Conservation (phyloP, 2,113 vertebrate species). For the Xenopus tropicalis region DNA sequence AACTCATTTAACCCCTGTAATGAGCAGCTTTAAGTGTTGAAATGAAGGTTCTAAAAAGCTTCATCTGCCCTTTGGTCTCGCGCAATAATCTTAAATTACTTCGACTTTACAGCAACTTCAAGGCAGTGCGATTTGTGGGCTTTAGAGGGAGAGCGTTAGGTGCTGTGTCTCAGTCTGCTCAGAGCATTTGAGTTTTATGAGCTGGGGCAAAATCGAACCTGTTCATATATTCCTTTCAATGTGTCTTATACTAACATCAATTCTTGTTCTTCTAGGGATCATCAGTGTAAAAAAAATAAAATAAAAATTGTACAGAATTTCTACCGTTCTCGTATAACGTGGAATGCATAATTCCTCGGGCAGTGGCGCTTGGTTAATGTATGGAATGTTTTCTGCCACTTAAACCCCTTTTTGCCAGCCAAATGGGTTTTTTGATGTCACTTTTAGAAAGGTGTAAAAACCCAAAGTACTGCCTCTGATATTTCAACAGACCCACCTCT, state of each 20-base stretch:
- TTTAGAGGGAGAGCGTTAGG: constrained; percentile 4
- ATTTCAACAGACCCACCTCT: not conserved
- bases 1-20: constrained; percentile 75
- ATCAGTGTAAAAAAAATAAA: too few relatives aligned
- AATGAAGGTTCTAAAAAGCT: constrained; percentile 66
- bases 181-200: not conserved
- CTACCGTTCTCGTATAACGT: not conserved
- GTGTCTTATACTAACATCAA: not conserved
- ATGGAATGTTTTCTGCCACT: not conserved
- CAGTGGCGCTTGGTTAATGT: not conserved
- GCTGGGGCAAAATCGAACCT: not conserved
- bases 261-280: not conserved
- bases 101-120: constrained; percentile 72
- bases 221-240: not conserved
- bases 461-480: not conserved
- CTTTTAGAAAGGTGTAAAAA: too few relatives aligned
- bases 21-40: constrained; percentile 70
- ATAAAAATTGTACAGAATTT: not conserved
- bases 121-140: constrained; percentile 46
- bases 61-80: constrained; percentile 72
- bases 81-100: constrained; percentile 77
- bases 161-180: not conserved
- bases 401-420: too few relatives aligned
- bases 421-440: too few relatives aligned
- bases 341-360: not conserved